phyloP scores from a whole-genome alignment of 2,113 vertebrate species.

The Cheilinus undulatus region DNA sequence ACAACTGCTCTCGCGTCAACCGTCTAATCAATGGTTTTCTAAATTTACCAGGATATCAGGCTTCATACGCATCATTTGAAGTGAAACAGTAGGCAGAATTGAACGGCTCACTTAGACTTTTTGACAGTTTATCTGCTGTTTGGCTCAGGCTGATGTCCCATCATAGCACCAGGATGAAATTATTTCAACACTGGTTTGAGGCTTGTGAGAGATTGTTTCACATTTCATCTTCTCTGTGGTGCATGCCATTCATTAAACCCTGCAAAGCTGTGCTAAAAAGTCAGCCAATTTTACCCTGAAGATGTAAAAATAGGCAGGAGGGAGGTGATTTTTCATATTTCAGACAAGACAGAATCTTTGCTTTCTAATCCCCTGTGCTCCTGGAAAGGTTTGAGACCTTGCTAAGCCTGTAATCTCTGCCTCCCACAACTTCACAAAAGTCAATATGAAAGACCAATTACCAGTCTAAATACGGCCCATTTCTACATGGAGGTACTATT shows the following conservation, averaged over 20 bases:
- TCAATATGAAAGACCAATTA: slow-evolving; percentile 74
- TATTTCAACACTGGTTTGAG: slow-evolving; percentile 38
- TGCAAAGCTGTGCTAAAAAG: slow-evolving; percentile 52
- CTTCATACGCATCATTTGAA: background rate
- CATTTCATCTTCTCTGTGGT: slow-evolving; percentile 49
- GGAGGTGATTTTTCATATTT: slow-evolving; percentile 40
- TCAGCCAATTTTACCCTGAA: slow-evolving; percentile 56
- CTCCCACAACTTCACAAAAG: slow-evolving; percentile 74
- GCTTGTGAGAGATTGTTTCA: slow-evolving; percentile 46
- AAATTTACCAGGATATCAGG: background rate
- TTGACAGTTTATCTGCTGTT: slow-evolving; percentile 13
- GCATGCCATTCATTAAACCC: slow-evolving; percentile 60
- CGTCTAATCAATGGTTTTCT: background rate
- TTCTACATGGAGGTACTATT: slow-evolving; percentile 43
- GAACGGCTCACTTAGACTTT: slow-evolving; percentile 1
- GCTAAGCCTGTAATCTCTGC: slow-evolving; percentile 77
- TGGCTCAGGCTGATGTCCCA: slow-evolving; percentile 16
- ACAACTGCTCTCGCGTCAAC: too few relatives aligned
- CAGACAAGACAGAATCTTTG: slow-evolving; percentile 60
- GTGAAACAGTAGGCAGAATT: background rate
- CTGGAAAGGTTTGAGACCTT: slow-evolving; percentile 73
- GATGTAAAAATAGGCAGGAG: slow-evolving; percentile 56
- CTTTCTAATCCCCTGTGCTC: slow-evolving; percentile 67
- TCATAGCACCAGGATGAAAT: slow-evolving; percentile 1
- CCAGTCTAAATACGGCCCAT: slow-evolving; percentile 62